Base-by-base conservation (phyloP, 2,113 vertebrate genomes). In the Puma concolor region DNA sequence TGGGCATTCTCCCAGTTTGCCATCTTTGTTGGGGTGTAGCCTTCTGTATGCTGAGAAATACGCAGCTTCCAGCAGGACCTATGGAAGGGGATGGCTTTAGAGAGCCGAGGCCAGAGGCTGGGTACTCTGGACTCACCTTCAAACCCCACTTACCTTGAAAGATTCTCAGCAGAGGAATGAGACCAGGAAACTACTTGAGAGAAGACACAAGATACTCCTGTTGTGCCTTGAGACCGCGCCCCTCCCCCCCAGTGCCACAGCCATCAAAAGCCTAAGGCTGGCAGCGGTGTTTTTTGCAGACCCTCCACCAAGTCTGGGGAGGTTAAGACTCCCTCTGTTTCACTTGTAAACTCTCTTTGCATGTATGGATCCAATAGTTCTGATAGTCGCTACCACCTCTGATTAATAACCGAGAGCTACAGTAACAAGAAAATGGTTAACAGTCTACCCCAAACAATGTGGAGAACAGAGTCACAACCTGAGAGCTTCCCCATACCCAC, bases 101-200 rank as follows among this genome's bases (percentile, higher is more conserved):
- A n/a, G 36, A 48, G 41, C 66, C 11, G 12, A 7, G 13, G 23
- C 57, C 77, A 36, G 54, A 76, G 2, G n/a, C 17, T 15, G 11
- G 60, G 21, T 7, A 74, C 14, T 16, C 10, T 57, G 64, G 12
- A 44, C 19, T 67, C 5, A 16, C 27, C 23, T 7, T 63, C 11
- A 50, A 8, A 57, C 15, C 12, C 7, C 6, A 31, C 97, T 91
- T 90, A 99, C 99, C 99, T 99, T 99, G 7, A 99, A 92, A 7
- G 99, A 99, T 95, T 99, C 99, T 98, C 99, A 97, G 86, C 99
- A 41, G 94, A 99, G 97, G 98, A 99, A 99, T 0, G 99, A 99
- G 50, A 98, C 98, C 97, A 99, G 97, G 95, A 99, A 99, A 97
- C 99, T 99, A 93, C 99, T 99, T 97, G 99, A 99, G 98, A 99